A percentile compares a stretch with the other conserved stretches of the same genome.
Evolutionary conservation across 2,888 invertebrate species (phyloP).

Genomic region (Idaea biselata): DNA sequence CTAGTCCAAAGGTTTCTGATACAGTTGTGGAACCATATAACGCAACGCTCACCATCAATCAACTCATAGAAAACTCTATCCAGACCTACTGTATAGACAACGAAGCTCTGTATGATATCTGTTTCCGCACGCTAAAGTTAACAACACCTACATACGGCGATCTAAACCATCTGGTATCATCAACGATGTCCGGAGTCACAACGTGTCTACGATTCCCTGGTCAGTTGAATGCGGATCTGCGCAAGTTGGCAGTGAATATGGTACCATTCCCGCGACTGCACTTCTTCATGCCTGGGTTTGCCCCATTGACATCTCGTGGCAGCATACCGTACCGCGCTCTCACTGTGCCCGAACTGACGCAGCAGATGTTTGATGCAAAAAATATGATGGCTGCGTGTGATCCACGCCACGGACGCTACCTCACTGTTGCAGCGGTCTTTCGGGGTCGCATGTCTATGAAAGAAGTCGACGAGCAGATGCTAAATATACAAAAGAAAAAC

Average conservation of each 20-base stretch:
- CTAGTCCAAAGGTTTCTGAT: constrained; percentile 88
- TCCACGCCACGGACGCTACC: constrained; percentile 92
- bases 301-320: constrained; percentile 87
- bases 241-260: constrained; percentile 70
- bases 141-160: constrained; percentile 88
- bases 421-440: constrained; percentile 94
- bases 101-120: constrained; percentile 88
- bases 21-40: constrained; percentile 85
- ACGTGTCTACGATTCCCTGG: constrained; percentile 68
- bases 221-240: constrained; percentile 86
- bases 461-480: constrained; percentile 91
- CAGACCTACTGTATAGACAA: constrained; percentile 86
- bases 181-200: constrained; percentile 67
- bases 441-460: constrained; percentile 96
- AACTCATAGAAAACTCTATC: constrained; percentile 85
- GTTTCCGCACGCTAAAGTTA: constrained; percentile 86
- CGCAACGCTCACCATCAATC: constrained; percentile 83
- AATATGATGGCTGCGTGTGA: constrained; percentile 98
- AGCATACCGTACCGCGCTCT: constrained; percentile 91
- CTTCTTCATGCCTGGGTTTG: constrained; percentile 81
- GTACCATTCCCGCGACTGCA: constrained; percentile 87
- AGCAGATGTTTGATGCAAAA: constrained; percentile 95
- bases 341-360: constrained; percentile 93
- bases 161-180: constrained; percentile 79
- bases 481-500: constrained; percentile 88